A percentile compares a stretch with the other conserved stretches of the same genome.
phyloP scores from a whole-genome alignment of 2,888 invertebrate genomes.

The Rhaphigaster nebulosa region DNA sequence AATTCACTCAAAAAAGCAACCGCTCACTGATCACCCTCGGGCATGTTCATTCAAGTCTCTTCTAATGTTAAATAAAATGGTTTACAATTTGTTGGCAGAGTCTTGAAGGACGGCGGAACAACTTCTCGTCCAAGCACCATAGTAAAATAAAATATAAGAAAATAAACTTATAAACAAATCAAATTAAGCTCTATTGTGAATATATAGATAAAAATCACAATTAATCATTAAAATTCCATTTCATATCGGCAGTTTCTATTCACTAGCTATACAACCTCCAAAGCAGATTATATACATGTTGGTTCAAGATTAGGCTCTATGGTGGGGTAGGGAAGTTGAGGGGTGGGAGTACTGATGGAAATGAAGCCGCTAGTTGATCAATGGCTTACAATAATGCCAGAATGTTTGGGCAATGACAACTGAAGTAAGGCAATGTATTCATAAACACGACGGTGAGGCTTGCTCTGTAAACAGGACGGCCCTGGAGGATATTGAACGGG shows the following conservation, averaged over 20 bases:
- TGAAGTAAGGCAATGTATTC: slow-evolving; percentile 47
- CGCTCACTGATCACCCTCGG: too few relatives aligned
- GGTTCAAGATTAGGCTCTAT: background rate
- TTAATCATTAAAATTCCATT: background rate
- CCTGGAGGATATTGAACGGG: background rate
- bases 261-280: background rate
- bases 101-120: too few relatives aligned
- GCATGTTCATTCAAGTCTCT: too few relatives aligned
- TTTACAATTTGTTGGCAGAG: too few relatives aligned
- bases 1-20: too few relatives aligned
- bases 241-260: background rate
- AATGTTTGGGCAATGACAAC: slow-evolving; percentile 22
- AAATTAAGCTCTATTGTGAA: too few relatives aligned
- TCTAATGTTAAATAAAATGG: too few relatives aligned
- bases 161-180: too few relatives aligned
- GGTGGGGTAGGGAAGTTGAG: background rate
- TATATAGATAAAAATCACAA: too few relatives aligned
- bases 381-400: background rate
- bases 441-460: background rate
- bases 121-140: too few relatives aligned
- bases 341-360: background rate
- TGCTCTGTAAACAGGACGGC: background rate
- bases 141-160: too few relatives aligned
- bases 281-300: background rate
- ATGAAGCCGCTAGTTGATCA: background rate